Evolutionary conservation across 1,140 invertebrate genomes (phyloP).

Genomic region (Theocolax elegans): DNA sequence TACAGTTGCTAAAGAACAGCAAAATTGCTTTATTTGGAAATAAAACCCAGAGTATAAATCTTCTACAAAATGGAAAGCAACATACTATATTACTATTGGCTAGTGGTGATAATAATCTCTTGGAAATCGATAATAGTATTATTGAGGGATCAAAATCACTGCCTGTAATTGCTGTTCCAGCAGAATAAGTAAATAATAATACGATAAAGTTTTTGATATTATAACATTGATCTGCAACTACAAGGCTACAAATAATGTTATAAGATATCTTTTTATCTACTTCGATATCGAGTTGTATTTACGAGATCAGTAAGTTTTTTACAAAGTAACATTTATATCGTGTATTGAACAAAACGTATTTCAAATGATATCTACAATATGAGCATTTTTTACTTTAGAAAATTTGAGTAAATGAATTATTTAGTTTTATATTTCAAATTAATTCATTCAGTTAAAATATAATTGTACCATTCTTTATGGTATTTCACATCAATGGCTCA

Average conservation of each 20-base stretch:
- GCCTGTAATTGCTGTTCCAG: slow-evolving; percentile 46
- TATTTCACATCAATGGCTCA: slow-evolving; percentile 33
- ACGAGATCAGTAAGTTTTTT: slow-evolving; percentile 29
- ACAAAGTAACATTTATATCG: slow-evolving; percentile 15
- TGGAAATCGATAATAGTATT: slow-evolving; percentile 52
- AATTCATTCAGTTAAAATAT: slow-evolving; percentile 12
- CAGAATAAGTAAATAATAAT: slow-evolving; percentile 47
- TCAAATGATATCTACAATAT: neutral
- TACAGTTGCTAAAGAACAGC: slow-evolving; percentile 50
- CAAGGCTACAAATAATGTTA: slow-evolving; percentile 24
- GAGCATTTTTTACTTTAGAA: slow-evolving; percentile 20
- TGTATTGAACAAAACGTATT: slow-evolving; percentile 12
- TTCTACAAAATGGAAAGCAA: slow-evolving; percentile 59
- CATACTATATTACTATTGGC: slow-evolving; percentile 57
- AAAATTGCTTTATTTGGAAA: slow-evolving; percentile 56
- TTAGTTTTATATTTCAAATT: slow-evolving; percentile 6
- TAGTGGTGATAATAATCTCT: slow-evolving; percentile 50
- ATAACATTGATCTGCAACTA: slow-evolving; percentile 19
- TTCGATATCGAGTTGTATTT: slow-evolving; percentile 17
- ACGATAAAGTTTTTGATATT: slow-evolving; percentile 30
- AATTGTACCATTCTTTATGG: slow-evolving; percentile 10
- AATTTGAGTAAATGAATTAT: no score
- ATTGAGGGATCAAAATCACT: slow-evolving; percentile 48
- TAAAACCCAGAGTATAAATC: slow-evolving; percentile 54
- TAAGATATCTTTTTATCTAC: slow-evolving; percentile 24